Evolutionary conservation across 2,888 invertebrate genomes (phyloP).

Genomic region (Leptopilina syphax): DNA sequence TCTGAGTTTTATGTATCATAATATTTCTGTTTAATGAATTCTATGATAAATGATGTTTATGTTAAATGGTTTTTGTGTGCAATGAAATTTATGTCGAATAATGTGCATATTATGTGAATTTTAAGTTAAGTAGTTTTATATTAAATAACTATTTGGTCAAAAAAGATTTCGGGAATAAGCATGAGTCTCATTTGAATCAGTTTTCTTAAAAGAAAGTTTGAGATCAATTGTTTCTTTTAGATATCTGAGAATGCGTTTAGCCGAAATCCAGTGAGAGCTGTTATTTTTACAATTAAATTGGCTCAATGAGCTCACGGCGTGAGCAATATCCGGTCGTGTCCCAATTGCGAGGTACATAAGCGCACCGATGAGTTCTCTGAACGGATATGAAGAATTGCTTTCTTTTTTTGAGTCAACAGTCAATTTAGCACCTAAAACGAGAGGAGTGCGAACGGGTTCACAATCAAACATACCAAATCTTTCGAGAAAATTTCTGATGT

Average conservation of each 20-base stretch:
- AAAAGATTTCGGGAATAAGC: no score
- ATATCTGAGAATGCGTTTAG: constrained; percentile 48
- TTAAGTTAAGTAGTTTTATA: no score
- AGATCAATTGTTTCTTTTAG: constrained; percentile 39
- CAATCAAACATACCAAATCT: no score
- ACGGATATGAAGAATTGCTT: constrained; percentile 21
- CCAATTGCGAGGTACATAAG: constrained; percentile 46
- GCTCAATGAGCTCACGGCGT: constrained; percentile 42
- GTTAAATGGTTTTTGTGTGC: no score
- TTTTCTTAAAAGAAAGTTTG: constrained; percentile 43
- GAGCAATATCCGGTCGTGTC: constrained; percentile 47
- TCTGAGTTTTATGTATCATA: no score
- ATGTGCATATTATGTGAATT: no score
- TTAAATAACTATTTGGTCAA: no score
- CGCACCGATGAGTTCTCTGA: constrained; percentile 49
- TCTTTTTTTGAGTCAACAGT: not conserved
- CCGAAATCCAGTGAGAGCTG: constrained; percentile 45
- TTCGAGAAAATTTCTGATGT: not conserved
- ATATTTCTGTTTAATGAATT: no score
- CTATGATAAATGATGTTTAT: no score
- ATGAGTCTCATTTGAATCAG: constrained; percentile 16
- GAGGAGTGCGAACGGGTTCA: not conserved
- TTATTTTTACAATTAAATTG: constrained; percentile 35
- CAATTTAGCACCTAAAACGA: not conserved
- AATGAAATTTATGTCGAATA: no score